Percentiles rank a stretch among this genome's conserved stretches.
phyloP scores from a whole-genome alignment of 2,888 invertebrate species.

The Agelastica alni region DNA sequence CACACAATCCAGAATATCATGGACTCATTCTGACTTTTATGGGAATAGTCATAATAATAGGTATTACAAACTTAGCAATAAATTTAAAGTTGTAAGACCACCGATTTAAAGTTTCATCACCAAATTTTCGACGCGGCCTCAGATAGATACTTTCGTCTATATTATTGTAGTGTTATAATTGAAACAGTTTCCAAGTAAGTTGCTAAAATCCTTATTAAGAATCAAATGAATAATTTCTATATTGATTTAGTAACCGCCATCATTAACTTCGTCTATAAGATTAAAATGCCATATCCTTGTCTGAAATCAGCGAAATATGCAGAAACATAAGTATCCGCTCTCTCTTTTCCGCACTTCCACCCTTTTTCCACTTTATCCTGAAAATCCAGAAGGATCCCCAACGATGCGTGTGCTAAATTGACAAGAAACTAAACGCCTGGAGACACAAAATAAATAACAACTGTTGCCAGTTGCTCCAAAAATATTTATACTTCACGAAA shows the following conservation, averaged over 20 bases:
- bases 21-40: too few species aligned
- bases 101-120: too few species aligned
- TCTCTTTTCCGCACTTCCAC: slow-evolving; percentile 3
- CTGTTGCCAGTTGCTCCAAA: slow-evolving; percentile 1
- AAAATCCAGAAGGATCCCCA: slow-evolving; percentile 13
- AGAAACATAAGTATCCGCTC: slow-evolving; percentile 24
- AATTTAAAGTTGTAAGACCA: too few species aligned
- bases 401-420: slow-evolving; percentile 18
- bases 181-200: too few species aligned
- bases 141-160: too few species aligned
- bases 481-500: too few species aligned
- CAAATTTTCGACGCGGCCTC: too few species aligned
- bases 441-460: not conserved
- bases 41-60: too few species aligned
- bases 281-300: slow-evolving; percentile 25
- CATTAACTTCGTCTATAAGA: slow-evolving; percentile 18
- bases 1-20: too few species aligned
- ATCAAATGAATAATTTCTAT: slow-evolving; percentile 16
- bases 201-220: too few species aligned
- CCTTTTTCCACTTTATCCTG: slow-evolving; percentile 4
- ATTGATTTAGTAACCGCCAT: slow-evolving; percentile 16
- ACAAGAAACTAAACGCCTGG: not conserved
- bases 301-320: slow-evolving; percentile 29
- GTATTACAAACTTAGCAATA: too few species aligned
- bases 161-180: too few species aligned